A percentile compares a stretch with the other conserved stretches of the same genome.
phyloP scores from a whole-genome alignment of 2,113 vertebrate species.

The Garra rufa region DNA sequence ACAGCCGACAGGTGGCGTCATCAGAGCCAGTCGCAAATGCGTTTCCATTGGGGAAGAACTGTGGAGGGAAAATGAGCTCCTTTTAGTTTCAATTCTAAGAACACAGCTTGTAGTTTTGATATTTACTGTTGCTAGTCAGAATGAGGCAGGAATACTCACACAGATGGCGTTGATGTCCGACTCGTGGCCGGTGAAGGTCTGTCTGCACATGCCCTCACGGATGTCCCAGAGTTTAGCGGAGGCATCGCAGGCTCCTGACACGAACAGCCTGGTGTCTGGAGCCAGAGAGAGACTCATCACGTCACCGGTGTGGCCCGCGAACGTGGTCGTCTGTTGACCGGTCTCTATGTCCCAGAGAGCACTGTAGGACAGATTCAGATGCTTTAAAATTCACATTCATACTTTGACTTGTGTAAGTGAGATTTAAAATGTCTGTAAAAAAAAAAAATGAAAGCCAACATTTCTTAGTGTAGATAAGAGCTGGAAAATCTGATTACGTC shows the following conservation, averaged over 20 bases:
- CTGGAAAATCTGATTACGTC: not conserved
- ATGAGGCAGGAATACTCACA: constrained; percentile 74
- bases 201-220: constrained; percentile 98
- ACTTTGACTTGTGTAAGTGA: not conserved
- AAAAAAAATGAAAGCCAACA: not conserved
- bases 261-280: constrained; percentile 93
- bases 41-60: constrained; percentile 99
- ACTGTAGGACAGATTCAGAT: constrained; percentile 66
- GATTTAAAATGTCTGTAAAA: not conserved
- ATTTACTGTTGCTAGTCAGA: not conserved
- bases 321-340: constrained; percentile 98
- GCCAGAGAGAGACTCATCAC: constrained; percentile 98
- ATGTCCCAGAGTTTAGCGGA: constrained; percentile 99
- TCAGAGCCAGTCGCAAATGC: constrained; percentile 98
- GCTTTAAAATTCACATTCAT: not conserved
- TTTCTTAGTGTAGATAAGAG: not conserved
- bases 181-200: constrained; percentile 98
- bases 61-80: not conserved
- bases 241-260: constrained; percentile 97
- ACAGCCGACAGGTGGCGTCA: constrained; percentile 97
- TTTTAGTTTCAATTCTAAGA: not conserved
- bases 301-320: constrained; percentile 97
- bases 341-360: constrained; percentile 99
- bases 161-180: constrained; percentile 99
- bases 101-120: not conserved